These are phyloP conservation scores for Eledone cirrhosa DNA, from an alignment of 2,888 invertebrate genomes.

Conservation along the genomic window DNA sequence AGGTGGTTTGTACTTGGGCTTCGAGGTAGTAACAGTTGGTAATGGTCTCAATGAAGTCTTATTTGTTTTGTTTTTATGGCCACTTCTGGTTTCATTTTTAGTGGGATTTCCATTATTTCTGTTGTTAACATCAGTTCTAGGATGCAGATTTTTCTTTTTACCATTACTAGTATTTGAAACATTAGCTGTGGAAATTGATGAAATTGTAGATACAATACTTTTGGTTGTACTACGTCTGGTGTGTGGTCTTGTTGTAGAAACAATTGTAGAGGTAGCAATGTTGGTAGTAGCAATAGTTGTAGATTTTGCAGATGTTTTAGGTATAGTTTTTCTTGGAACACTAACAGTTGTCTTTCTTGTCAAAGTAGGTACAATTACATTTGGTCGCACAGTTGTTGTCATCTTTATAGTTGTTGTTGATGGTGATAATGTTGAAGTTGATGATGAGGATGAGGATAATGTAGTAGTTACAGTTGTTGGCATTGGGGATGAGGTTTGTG, in stretches of 20 bases:
- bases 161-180: not conserved
- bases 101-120: not conserved
- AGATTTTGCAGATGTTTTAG: not conserved
- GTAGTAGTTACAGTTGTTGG: not conserved
- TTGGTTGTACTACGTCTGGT: slow-evolving; percentile 12
- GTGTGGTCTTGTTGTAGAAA: not conserved
- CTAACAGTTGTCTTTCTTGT: not conserved
- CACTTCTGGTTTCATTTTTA: not conserved
- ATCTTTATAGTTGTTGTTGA: slow-evolving; percentile 11
- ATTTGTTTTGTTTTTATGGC: too few species aligned
- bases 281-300: not conserved
- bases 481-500: not conserved
- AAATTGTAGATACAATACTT: not conserved
- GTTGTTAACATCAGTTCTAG: slow-evolving; percentile 41
- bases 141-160: slow-evolving; percentile 34
- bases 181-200: not conserved
- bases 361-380: not conserved
- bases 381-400: not conserved
- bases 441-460: slow-evolving; percentile 3
- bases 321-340: not conserved
- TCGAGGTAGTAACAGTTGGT: too few species aligned
- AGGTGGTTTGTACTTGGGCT: not conserved
- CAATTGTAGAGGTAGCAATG: not conserved
- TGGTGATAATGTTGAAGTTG: not conserved
- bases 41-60: too few species aligned